phyloP scores from a whole-genome alignment of 2,888 invertebrate genomes.

The Teleiodes luculella region DNA sequence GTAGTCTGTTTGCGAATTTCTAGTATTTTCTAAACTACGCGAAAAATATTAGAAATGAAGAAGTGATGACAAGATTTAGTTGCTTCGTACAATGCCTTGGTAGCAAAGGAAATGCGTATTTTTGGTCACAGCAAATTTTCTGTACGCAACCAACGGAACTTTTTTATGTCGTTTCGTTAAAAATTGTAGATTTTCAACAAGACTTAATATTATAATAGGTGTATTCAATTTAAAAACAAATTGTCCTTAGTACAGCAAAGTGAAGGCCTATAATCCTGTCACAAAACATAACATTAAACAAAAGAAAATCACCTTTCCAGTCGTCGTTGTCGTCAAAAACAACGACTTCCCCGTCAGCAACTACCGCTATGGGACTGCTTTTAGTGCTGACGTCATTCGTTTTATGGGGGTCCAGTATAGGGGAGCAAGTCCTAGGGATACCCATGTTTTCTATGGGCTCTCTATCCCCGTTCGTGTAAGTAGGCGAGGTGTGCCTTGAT shows the following conservation, averaged over 20 bases:
- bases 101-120: too few species aligned
- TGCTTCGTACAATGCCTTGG: too few species aligned
- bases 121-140: too few species aligned
- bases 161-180: too few species aligned
- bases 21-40: too few species aligned
- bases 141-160: too few species aligned
- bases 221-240: too few species aligned
- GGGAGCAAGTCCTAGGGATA: conserved; percentile 71
- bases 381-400: conserved; percentile 64
- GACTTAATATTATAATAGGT: too few species aligned
- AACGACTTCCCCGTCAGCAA: conserved; percentile 88
- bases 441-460: conserved; percentile 58
- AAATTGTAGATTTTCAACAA: too few species aligned
- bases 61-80: too few species aligned
- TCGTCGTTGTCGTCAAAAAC: conserved; percentile 93
- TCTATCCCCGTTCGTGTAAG: conserved; percentile 68
- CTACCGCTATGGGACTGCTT: conserved; percentile 79
- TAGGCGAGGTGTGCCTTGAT: conserved; percentile 69
- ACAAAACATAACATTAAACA: neutral
- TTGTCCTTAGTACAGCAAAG: neutral
- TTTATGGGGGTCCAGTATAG: conserved; percentile 69
- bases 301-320: conserved; percentile 81
- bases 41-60: too few species aligned
- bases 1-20: too few species aligned
- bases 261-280: neutral